A percentile compares a stretch with the other conserved stretches of the same genome.
Conservation (phyloP, 2,797 vertebrate genomes). For the Centropyge bicolor region DNA sequence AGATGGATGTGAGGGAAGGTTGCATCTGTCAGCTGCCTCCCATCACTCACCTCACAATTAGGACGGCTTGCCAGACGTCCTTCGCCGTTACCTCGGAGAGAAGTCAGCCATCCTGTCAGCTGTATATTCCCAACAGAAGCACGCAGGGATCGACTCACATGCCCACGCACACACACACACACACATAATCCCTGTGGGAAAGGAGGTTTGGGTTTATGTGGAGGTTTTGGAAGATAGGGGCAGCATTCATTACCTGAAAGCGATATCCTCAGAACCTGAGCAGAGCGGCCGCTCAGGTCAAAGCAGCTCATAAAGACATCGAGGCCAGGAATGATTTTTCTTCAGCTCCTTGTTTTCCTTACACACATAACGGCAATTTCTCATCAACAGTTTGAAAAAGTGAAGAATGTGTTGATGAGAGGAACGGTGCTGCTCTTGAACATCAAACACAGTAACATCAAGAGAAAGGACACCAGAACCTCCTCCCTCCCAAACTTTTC, state of each 20-base stretch:
- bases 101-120: slow-evolving; percentile 15
- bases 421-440: background rate
- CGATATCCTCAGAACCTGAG: slow-evolving; percentile 46
- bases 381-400: background rate
- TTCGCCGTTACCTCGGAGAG: slow-evolving; percentile 33
- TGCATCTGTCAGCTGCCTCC: slow-evolving; percentile 20
- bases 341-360: background rate
- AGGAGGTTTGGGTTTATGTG: slow-evolving; percentile 21
- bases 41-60: slow-evolving; percentile 28
- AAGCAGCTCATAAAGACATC: background rate
- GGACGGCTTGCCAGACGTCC: slow-evolving; percentile 17
- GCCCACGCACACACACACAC: background rate
- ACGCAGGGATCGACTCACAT: no score
- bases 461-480: background rate
- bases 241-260: slow-evolving; percentile 65
- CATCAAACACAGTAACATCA: background rate
- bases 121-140: background rate
- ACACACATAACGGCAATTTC: background rate
- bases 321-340: background rate
- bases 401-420: background rate
- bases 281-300: slow-evolving; percentile 23
- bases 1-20: background rate
- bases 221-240: slow-evolving; percentile 45
- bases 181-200: slow-evolving; percentile 67
- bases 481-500: slow-evolving; percentile 9